Base-by-base conservation (phyloP, 2,113 vertebrate species). In the Tichodroma muraria region DNA sequence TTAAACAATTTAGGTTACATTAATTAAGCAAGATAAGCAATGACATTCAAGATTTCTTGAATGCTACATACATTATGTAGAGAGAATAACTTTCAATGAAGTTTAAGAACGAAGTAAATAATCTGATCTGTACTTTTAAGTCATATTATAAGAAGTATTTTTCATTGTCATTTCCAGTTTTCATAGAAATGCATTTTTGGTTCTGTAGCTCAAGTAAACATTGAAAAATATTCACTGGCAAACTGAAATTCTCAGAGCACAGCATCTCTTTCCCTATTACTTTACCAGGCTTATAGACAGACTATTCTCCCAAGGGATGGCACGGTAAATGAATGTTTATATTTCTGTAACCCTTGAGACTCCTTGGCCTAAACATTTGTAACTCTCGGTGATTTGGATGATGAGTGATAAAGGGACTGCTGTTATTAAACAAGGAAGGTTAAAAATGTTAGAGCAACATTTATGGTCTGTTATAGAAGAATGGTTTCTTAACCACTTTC, bases 291-390 rank as follows among this genome's bases (percentile, higher is more conserved):
- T 80, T 81, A 81, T 54, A 94, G 81, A 68, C 37, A 88, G 80
- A 86, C 68, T 84, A 8, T 85, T 91, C 6, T 90, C 94, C 89
- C 80, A 64, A 53, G 76, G 76, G 92, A 64, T n/a, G 4, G 40
- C 49, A 77, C 33, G 30, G 69, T 92, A 96, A 96, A 97, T 95
- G 90, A 91, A 81, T 92, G 81, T 83, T 96, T 95, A 79, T 91
- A 94, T 92, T 96, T 95, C 84, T 95, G 83, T 83, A 91, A 80
- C 84, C 81, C 84, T 80, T 86, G 95, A 96, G 83, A 96, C 54
- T 79, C 75, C 63, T 80, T 85, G 82, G 78, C 63, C 59, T 91
- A 96, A 96, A 80, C 94, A 93, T 95, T 86, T 92, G 65, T 95
- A 94, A 91, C 79, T 93, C 78, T 81, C 15, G 0, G 72, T 93